Conservation (phyloP, 1,140 invertebrate genomes). For the Pinna nobilis region DNA sequence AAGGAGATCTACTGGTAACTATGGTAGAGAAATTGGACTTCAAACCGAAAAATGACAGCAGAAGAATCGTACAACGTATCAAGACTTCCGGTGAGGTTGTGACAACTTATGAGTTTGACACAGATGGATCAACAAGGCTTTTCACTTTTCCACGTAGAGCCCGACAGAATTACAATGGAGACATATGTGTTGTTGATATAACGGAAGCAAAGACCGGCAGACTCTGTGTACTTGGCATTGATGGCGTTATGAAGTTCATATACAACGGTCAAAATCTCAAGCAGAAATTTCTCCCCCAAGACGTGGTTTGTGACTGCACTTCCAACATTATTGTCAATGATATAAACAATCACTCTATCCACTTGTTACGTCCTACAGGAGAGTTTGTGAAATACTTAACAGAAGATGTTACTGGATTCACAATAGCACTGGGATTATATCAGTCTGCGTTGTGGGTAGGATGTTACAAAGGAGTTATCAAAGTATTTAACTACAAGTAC, state of each 20-base stretch:
- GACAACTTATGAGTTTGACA: background rate
- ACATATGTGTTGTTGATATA: conserved; percentile 11
- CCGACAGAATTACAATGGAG: background rate
- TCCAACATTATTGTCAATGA: conserved; percentile 10
- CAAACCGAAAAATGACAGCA: too few relatives aligned
- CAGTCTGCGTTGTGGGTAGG: too few relatives aligned
- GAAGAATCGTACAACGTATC: background rate
- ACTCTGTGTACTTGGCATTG: background rate
- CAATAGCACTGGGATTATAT: too few relatives aligned
- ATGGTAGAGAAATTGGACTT: too few relatives aligned
- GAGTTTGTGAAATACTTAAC: background rate
- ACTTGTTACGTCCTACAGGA: background rate
- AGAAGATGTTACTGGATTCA: too few relatives aligned
- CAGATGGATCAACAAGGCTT: background rate
- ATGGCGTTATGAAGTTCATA: background rate
- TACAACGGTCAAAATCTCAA: background rate
- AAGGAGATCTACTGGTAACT: too few relatives aligned
- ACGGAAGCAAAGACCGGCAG: background rate
- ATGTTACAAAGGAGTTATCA: too few relatives aligned
- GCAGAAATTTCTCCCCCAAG: background rate
- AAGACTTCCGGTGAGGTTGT: background rate
- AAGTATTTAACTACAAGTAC: too few relatives aligned
- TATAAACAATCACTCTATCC: background rate
- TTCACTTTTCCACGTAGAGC: conserved; percentile 1
- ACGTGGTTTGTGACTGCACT: background rate